Conservation (phyloP, 1,140 invertebrate genomes). For the Caenorhabditis remanei region DNA sequence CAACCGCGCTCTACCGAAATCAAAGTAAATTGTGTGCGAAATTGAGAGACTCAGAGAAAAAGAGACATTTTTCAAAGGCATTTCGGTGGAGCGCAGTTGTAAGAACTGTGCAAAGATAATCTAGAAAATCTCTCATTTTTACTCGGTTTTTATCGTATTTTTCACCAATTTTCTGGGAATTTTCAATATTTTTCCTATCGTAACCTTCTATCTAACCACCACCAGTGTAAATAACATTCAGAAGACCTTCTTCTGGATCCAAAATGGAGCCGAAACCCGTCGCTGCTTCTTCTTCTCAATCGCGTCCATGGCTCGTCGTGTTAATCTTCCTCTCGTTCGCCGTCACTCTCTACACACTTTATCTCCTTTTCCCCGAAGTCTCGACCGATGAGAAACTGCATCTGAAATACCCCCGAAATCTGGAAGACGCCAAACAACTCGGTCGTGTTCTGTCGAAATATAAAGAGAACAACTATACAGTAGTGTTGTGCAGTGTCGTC, state of each 20-base stretch:
- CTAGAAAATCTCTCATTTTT: no score
- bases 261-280: neutral
- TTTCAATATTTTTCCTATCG: no score
- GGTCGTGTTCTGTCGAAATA: slow-evolving; percentile 91
- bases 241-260: neutral
- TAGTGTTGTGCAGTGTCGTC: slow-evolving; percentile 90
- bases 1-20: no score
- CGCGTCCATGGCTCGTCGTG: neutral
- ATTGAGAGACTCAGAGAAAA: no score
- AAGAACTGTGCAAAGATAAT: no score
- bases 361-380: slow-evolving; percentile 59
- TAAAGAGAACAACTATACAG: slow-evolving; percentile 92
- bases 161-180: no score
- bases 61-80: no score
- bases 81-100: no score
- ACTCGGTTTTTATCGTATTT: no score
- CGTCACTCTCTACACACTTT: slow-evolving; percentile 23
- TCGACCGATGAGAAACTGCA: slow-evolving; percentile 84
- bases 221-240: neutral
- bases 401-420: slow-evolving; percentile 90
- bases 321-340: slow-evolving; percentile 43
- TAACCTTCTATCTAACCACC: neutral
- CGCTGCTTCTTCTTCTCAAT: no score
- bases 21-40: no score
- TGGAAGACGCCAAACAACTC: slow-evolving; percentile 95